Conservation (phyloP, 2,113 vertebrate species). For the Hippotragus niger region DNA sequence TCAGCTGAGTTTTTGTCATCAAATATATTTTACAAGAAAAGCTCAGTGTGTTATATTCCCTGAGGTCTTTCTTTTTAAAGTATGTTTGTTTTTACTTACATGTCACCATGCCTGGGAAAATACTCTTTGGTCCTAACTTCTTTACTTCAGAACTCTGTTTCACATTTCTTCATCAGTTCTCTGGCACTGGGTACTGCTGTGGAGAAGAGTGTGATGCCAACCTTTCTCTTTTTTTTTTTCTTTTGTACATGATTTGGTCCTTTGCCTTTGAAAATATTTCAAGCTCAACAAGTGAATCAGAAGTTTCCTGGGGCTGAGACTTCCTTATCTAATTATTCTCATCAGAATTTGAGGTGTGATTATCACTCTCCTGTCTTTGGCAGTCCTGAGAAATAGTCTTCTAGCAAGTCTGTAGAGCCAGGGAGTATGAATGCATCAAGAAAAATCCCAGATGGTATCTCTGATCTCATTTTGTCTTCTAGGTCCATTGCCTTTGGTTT, state of each 20-base stretch:
- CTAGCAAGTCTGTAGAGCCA: neutral
- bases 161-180: neutral
- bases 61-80: neutral
- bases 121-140: neutral
- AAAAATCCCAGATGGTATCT: neutral
- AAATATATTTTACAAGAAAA: neutral
- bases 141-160: neutral
- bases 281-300: neutral
- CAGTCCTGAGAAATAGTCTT: neutral
- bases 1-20: neutral
- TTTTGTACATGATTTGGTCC: neutral
- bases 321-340: conserved; percentile 30
- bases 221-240: neutral
- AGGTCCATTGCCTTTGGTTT: neutral
- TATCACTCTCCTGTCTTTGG: neutral
- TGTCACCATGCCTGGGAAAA: neutral
- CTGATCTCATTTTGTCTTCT: neutral
- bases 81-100: neutral
- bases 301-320: neutral
- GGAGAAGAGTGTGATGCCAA: neutral
- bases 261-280: neutral
- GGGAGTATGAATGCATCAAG: neutral
- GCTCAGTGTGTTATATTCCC: neutral
- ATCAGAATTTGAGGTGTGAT: neutral
- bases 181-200: neutral